Evolutionary conservation across 2,888 invertebrate genomes (phyloP), one percentile per base, ranked within the genome.

Genomic region (Erebia palarica): DNA sequence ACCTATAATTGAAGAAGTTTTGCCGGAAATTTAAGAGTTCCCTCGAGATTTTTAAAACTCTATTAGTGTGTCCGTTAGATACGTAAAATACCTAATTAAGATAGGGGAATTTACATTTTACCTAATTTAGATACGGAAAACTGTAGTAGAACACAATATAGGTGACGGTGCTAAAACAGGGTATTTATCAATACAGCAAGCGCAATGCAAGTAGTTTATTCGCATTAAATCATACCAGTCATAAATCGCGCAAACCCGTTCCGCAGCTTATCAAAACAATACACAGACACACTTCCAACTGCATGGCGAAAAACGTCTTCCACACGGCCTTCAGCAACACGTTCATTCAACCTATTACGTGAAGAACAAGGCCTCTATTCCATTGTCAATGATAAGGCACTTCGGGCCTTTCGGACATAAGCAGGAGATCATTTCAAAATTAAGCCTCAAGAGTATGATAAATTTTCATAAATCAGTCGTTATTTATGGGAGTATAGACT

Each of bases 181-280:
- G 84, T 88, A 88, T 87, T 89, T 89, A 91, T 92, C 90, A 90
- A 87, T 89, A 87, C 86, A 86, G 85, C 85, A 84, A 86, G 86
- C 83, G 86, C 86, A 84, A 87, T 81, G 85, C 88, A 85, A 91
- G 90, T 92, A 90, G 91, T 92, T 91, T 92, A 92, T 92, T 93
- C 93, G 88, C 91, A 90, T 93, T 93, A 93, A 93, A 94, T 94
- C 93, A 93, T 89, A 87, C 89, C 83, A 86, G 85, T 86, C 87
- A 90, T 93, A 94, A 93, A 93, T 94, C 91, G 88, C 80, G 81
- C 87, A 88, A 93, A 94, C 94, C 89, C 89, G 94, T 92, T 93
- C 86, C 86, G 83, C 91, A 92, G 92, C 93, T 92, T 93, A 93
- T 94, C 93, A 93, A 93, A 93, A 93, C 93, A 93, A 93, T 93